These are phyloP conservation scores for Heterodera filipjevi DNA, from an alignment of 2,888 invertebrate genomes.

Conservation along the genomic window DNA sequence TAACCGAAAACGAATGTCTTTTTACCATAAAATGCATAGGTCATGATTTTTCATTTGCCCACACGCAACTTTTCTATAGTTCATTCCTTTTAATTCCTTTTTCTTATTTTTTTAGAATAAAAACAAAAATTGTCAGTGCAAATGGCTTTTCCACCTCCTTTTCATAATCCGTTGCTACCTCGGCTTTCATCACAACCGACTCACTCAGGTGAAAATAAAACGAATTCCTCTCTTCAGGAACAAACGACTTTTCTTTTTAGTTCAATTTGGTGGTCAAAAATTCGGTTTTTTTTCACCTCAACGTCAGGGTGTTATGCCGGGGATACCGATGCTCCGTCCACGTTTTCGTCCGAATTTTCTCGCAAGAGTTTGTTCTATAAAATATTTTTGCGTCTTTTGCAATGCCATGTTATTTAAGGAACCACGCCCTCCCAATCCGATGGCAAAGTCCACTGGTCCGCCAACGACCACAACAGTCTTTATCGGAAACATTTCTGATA, in stretches of 20 bases:
- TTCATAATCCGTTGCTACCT: slow-evolving; percentile 21
- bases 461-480: slow-evolving; percentile 71
- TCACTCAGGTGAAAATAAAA: neutral
- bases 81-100: too few relatives aligned
- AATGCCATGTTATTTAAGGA: neutral
- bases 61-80: too few relatives aligned
- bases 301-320: slow-evolving; percentile 14
- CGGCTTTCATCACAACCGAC: neutral
- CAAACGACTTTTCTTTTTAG: neutral
- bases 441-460: slow-evolving; percentile 2
- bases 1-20: too few relatives aligned
- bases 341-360: neutral
- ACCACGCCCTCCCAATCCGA: slow-evolving; percentile 1
- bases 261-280: slow-evolving; percentile 25
- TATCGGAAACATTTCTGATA: slow-evolving; percentile 92
- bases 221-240: neutral
- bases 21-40: too few relatives aligned
- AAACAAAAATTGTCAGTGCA: too few relatives aligned
- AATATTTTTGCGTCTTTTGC: neutral
- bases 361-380: neutral
- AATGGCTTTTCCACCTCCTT: slow-evolving; percentile 30
- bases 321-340: neutral
- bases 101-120: too few relatives aligned
- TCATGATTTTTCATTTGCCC: too few relatives aligned
- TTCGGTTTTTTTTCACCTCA: slow-evolving; percentile 34